Evolutionary conservation across 2,797 vertebrate species (phyloP), one percentile per base, ranked within the genome.

Genomic region (Bucorvus abyssinicus): DNA sequence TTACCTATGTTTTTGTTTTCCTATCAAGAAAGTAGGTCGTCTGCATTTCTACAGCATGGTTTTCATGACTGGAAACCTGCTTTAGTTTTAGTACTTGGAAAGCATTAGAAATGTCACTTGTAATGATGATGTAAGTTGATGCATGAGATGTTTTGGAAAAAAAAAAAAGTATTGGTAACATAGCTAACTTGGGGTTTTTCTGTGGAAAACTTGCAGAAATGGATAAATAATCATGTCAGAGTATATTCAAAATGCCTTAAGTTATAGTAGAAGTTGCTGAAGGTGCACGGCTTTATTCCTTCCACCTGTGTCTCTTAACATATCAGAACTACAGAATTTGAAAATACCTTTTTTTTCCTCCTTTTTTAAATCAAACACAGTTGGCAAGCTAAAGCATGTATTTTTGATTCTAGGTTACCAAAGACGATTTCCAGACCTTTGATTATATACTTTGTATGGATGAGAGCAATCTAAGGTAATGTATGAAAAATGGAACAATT

Each of bases 381-480:
- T 88, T 70, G 87, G 9, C 79, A 78, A 32, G 42, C 65, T 95
- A 75, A 96, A 94, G 34, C 38, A 71, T 6, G 0, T 93, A 44
- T 76, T 76, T 96, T 96, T 74, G 78, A 89, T 98, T 98, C 81
- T 96, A 99, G 99, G 97, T 99, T 97, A 99, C 99, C 75, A 99
- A 98, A 86, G 98, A 99, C 6, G 99, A 99, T 95, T 99, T 99
- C 94, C 95, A 97, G 97, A 98, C 96, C 57, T 99, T 99, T 70
- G 98, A 99, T 91, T 98, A 99, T 93, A 99, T 99, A 82, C 98
- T 99, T 15, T 99, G 99, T 96, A 99, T 99, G 99, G 99, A 99
- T 91, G 99, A 99, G 90, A 99, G 97, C 98, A 99, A 99, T 93
- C 89, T 99, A 96, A 99, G 98, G 99, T 99, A 98, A 89, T 53